Conservation (phyloP, 2,797 vertebrate species). For the Halcyon leucocephala region DNA sequence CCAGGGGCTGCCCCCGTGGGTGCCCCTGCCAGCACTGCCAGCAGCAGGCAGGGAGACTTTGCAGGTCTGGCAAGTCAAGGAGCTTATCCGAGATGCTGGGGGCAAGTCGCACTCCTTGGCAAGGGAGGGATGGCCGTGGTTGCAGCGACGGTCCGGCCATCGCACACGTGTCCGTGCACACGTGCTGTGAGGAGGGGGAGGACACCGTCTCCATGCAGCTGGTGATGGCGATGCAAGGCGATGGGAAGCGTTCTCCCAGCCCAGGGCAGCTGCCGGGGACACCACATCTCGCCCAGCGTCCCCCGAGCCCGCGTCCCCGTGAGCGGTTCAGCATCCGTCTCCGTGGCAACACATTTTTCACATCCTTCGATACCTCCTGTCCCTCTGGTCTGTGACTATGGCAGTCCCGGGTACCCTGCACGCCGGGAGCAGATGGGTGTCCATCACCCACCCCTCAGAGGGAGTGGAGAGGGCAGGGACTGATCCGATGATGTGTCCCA, state of each 20-base stretch:
- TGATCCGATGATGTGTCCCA: rapidly evolving
- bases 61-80: not conserved
- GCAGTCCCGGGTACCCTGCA: not conserved
- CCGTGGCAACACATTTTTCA: conserved; percentile 34
- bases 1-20: rapidly evolving
- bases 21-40: not conserved
- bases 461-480: rapidly evolving
- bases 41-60: not conserved
- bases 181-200: rapidly evolving
- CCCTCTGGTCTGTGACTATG: not conserved
- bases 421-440: not conserved
- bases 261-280: not conserved
- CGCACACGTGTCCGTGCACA: rapidly evolving
- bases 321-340: not conserved
- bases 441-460: not conserved
- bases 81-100: not conserved
- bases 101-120: rapidly evolving
- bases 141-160: rapidly evolving
- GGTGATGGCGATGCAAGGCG: not conserved
- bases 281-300: not conserved
- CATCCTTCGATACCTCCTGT: not conserved
- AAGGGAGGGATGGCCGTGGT: rapidly evolving
- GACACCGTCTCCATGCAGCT: not conserved
- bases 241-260: not conserved
- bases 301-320: not conserved